These are phyloP conservation scores for Nomada goodeniana DNA, from an alignment of 2,888 invertebrate species.

Conservation along the genomic window DNA sequence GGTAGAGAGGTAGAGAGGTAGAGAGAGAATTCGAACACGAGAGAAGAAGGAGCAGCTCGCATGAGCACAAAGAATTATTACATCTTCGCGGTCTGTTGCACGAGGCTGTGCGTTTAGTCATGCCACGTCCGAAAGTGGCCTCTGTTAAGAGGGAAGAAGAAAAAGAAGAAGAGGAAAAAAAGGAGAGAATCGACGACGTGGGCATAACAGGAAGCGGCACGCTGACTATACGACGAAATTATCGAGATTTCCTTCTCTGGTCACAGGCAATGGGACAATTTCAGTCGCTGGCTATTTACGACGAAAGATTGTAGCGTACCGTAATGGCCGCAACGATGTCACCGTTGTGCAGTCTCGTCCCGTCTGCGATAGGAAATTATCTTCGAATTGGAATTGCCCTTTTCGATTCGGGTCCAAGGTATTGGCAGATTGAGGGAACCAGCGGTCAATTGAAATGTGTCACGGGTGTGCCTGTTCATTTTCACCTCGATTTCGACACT, in stretches of 20 bases:
- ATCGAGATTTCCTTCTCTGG: slow-evolving; percentile 53
- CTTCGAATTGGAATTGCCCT: too few species aligned
- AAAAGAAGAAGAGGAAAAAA: not conserved
- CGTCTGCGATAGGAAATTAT: not conserved
- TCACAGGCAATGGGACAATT: slow-evolving; percentile 45
- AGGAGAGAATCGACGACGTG: slow-evolving; percentile 41
- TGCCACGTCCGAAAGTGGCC: slow-evolving; percentile 70
- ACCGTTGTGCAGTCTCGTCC: not conserved
- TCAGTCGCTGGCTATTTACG: slow-evolving; percentile 32
- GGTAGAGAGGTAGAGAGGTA: too few species aligned
- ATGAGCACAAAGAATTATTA: slow-evolving; percentile 79
- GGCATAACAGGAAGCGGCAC: slow-evolving; percentile 55
- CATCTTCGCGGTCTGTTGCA: slow-evolving; percentile 81
- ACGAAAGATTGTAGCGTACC: slow-evolving; percentile 25
- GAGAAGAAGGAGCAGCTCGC: slow-evolving; percentile 66
- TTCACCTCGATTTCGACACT: too few species aligned
- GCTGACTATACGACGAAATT: slow-evolving; percentile 43
- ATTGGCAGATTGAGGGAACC: too few species aligned
- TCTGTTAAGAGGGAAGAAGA: slow-evolving; percentile 27
- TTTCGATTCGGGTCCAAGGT: too few species aligned
- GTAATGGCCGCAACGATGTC: slow-evolving; percentile 21
- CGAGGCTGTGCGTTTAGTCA: slow-evolving; percentile 67
- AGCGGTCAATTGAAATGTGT: too few species aligned
- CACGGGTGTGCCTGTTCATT: too few species aligned
- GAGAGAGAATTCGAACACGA: slow-evolving; percentile 24